Evolutionary conservation across 2,888 invertebrate genomes (phyloP).

Genomic region (Zygogramma bicolorata): DNA sequence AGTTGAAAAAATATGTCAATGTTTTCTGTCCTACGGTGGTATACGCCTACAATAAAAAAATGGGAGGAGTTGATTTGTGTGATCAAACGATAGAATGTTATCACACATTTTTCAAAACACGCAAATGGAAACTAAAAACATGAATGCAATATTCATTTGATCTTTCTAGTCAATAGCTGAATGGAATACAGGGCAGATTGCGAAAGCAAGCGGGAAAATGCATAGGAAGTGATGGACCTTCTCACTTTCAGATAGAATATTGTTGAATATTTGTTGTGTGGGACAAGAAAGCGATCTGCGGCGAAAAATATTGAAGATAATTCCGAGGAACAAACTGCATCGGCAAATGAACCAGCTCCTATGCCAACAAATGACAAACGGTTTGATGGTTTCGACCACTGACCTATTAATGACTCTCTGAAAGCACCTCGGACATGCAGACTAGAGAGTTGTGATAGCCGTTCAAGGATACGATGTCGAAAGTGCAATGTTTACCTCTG

Average conservation of each 20-base stretch:
- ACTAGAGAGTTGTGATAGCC: too few species aligned
- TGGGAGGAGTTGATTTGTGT: neutral
- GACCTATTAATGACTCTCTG: neutral
- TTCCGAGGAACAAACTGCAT: too few species aligned
- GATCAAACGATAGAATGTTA: neutral
- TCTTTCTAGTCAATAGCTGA: neutral
- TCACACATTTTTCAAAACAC: neutral
- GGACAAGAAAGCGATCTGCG: neutral
- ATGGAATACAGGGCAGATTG: neutral
- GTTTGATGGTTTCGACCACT: too few species aligned
- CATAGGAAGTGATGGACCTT: too few species aligned
- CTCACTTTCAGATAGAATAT: neutral
- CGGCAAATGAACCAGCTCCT: too few species aligned
- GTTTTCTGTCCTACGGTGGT: neutral
- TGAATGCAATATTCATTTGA: neutral
- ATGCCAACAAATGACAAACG: too few species aligned
- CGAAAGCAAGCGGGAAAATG: neutral
- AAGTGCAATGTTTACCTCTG: neutral
- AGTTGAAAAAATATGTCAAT: neutral
- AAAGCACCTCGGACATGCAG: neutral
- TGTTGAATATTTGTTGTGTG: neutral
- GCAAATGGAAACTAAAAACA: neutral
- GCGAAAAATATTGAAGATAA: too few species aligned
- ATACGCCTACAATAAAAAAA: neutral
- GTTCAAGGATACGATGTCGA: neutral